A percentile compares a stretch with the other conserved stretches of the same genome.
Conservation (phyloP, 2,888 invertebrate species). For the Agrochola lota region DNA sequence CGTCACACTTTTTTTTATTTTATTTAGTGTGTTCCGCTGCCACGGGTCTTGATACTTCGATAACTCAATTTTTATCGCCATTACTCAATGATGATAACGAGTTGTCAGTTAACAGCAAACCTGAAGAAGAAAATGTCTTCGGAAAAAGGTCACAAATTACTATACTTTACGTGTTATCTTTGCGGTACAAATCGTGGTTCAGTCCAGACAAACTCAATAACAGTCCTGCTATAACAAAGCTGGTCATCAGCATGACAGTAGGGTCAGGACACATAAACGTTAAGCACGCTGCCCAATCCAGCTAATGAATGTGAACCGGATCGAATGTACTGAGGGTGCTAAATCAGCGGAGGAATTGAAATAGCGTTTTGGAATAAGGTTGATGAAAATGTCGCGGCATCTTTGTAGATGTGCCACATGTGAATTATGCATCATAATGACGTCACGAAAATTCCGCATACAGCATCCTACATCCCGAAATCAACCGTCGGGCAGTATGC, state of each 20-base stretch:
- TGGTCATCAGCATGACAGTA: constrained; percentile 55
- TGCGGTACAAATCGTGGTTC: not conserved
- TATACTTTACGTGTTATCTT: not conserved
- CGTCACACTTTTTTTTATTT: too few species aligned
- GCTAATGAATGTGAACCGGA: constrained; percentile 71
- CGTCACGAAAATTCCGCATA: too few species aligned
- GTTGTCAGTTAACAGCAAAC: not conserved
- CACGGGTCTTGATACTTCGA: not conserved
- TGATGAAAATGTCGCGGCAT: not conserved
- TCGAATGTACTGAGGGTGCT: constrained; percentile 48
- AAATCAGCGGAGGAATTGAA: constrained; percentile 17
- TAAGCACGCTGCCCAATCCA: constrained; percentile 65
- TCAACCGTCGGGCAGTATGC: not conserved
- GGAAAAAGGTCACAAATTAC: not conserved
- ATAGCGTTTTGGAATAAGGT: not conserved
- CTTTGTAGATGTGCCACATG: too few species aligned
- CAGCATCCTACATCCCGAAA: too few species aligned
- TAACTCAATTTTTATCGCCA: not conserved
- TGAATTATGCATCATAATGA: too few species aligned
- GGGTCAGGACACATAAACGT: constrained; percentile 61
- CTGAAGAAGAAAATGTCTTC: not conserved
- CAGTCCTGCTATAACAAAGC: constrained; percentile 41
- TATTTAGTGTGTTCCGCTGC: too few species aligned
- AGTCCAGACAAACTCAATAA: constrained; percentile 35
- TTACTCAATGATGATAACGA: not conserved